These are phyloP conservation scores for Rhinopomastus cyanomelas DNA, from an alignment of 2,113 vertebrate genomes.

Conservation along the genomic window DNA sequence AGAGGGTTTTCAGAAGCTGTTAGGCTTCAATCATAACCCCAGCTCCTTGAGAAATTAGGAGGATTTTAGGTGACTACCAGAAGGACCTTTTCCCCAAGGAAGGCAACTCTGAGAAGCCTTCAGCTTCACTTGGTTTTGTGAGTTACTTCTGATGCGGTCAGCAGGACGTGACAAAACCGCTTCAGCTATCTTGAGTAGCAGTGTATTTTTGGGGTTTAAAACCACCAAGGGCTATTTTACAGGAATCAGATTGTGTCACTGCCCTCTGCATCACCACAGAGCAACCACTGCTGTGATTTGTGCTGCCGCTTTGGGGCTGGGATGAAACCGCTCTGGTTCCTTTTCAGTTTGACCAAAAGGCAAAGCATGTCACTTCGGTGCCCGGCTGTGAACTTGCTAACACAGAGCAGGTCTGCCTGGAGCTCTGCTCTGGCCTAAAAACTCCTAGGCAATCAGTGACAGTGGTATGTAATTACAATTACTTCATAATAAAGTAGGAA, in stretches of 20 bases:
- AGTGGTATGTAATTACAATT: not conserved
- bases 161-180: not conserved
- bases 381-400: not conserved
- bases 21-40: not conserved
- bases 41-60: not conserved
- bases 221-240: not conserved
- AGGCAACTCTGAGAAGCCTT: not conserved
- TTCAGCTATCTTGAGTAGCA: not conserved
- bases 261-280: not conserved
- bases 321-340: not conserved
- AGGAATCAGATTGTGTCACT: not conserved
- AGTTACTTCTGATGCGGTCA: not conserved
- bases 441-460: not conserved
- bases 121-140: not conserved
- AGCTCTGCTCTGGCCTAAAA: not conserved
- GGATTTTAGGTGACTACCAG: not conserved
- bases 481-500: not conserved
- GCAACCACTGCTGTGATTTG: not conserved
- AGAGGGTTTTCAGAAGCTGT: slow-evolving; percentile 4
- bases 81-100: not conserved
- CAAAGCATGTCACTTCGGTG: not conserved
- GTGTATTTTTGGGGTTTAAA: not conserved
- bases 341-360: not conserved
- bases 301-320: not conserved
- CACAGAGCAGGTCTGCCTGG: not conserved